Evolutionary conservation across 1,140 invertebrate genomes (phyloP), one percentile per base, ranked within the genome.

Genomic region (Temnothorax curvispinosus): DNA sequence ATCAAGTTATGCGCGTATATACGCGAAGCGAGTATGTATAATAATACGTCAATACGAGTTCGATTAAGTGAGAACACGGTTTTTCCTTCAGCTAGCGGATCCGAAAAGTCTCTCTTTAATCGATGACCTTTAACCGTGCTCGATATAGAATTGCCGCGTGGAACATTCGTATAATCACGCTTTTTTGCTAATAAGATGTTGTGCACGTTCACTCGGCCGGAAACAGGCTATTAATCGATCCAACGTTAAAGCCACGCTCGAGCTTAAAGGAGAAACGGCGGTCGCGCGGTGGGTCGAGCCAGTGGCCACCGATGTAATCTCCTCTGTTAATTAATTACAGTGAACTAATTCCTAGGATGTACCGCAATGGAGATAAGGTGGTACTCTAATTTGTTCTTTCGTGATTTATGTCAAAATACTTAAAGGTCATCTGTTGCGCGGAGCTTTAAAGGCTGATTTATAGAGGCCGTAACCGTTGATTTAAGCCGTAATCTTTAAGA

Each of bases 261-360:
- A 76, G 21, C n/a, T 76, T 76, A 76, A 76, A 58, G 21, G 52
- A 21, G 54, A 76, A 77, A 60, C 56, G 21, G 7, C 56, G 54
- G 13, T 77, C 21, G 21, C 15, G 3, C 56, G 54, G 13, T 77
- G 15, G 21, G 9, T 35, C 56, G 56, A 32, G 38, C 41, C 27
- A 27, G 27, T 27, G 27, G 27, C 27, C 21, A 60, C 54, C 56
- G 56, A 77, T 62, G 38, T 44, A 77, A 77, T 77, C 75, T 76
- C 13, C 54, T 27, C 27, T 47, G 21, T 60, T 44, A 60, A 77
- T 77, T 77, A 77, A 77, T 77, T 75, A 75, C 72, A n/a, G 52
- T 38, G 72, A 75, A 41, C 72, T 75, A 75, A 75, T 75, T 75
- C 35, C 72, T 58, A 58, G 35, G 18, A 38, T 75, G 35, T 75